Evolutionary conservation across 2,113 vertebrate species (phyloP).

Genomic region (cat (Felis catus)): DNA sequence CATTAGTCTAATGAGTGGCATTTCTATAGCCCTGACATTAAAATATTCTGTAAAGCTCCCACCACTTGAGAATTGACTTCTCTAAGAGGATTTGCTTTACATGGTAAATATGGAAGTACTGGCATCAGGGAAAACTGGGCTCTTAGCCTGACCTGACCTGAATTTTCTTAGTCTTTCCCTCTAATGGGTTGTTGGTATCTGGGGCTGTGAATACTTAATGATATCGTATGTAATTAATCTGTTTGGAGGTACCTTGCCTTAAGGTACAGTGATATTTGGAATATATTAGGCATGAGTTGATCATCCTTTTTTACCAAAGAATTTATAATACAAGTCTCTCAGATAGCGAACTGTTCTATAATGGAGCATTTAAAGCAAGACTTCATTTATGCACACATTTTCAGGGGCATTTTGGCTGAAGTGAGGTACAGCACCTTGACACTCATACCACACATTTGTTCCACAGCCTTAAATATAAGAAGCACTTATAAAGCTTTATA

Average conservation of each 20-base stretch:
- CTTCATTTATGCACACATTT: background rate
- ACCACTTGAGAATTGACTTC: conserved; percentile 41
- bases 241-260: conserved; percentile 30
- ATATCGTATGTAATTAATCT: conserved; percentile 52
- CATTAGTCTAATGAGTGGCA: conserved; percentile 53
- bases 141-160: background rate
- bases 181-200: background rate
- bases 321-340: background rate
- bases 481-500: conserved; percentile 7
- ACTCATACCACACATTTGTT: background rate
- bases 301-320: conserved; percentile 36
- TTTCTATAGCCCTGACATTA: conserved; percentile 57
- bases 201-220: conserved; percentile 43
- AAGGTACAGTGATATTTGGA: conserved; percentile 43
- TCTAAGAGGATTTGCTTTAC: conserved; percentile 44
- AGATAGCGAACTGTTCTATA: background rate
- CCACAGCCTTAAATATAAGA: background rate
- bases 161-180: conserved; percentile 12
- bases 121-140: conserved; percentile 14
- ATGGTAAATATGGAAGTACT: background rate
- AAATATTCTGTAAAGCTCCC: conserved; percentile 50
- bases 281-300: conserved; percentile 3
- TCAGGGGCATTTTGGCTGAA: background rate
- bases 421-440: background rate
- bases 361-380: background rate